These are phyloP conservation scores for Leucophora obtusa DNA, from an alignment of 2,888 invertebrate genomes.

Conservation along the genomic window DNA sequence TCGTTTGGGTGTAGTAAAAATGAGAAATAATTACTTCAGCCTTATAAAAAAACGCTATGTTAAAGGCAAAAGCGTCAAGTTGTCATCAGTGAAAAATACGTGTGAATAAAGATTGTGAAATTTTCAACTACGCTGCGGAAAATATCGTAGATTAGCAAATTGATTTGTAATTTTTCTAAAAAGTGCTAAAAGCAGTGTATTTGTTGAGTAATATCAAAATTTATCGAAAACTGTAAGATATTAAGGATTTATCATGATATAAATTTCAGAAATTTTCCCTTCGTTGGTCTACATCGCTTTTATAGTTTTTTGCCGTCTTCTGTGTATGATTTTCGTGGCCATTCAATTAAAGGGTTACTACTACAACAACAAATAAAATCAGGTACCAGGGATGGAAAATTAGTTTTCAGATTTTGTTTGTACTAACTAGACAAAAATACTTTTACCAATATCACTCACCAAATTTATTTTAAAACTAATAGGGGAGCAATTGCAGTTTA, in stretches of 20 bases:
- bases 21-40: too few relatives aligned
- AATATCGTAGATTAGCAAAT: neutral
- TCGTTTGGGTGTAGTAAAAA: too few relatives aligned
- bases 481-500: too few relatives aligned
- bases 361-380: conserved; percentile 15
- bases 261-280: conserved; percentile 62
- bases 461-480: too few relatives aligned
- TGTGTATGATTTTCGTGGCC: conserved; percentile 18
- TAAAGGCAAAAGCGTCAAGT: too few relatives aligned
- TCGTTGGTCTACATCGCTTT: conserved; percentile 32
- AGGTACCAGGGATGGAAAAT: too few relatives aligned
- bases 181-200: neutral
- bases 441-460: too few relatives aligned
- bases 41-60: too few relatives aligned
- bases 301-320: neutral
- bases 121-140: conserved; percentile 37
- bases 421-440: too few relatives aligned
- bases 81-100: too few relatives aligned
- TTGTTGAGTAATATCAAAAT: neutral
- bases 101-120: conserved; percentile 39
- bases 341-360: conserved; percentile 31
- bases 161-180: neutral
- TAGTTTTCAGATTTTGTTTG: too few relatives aligned
- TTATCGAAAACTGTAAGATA: conserved; percentile 27
- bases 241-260: conserved; percentile 6